A percentile compares a stretch with the other conserved stretches of the same genome.
phyloP scores from a whole-genome alignment of 2,888 invertebrate species.

The Acronicta psi region DNA sequence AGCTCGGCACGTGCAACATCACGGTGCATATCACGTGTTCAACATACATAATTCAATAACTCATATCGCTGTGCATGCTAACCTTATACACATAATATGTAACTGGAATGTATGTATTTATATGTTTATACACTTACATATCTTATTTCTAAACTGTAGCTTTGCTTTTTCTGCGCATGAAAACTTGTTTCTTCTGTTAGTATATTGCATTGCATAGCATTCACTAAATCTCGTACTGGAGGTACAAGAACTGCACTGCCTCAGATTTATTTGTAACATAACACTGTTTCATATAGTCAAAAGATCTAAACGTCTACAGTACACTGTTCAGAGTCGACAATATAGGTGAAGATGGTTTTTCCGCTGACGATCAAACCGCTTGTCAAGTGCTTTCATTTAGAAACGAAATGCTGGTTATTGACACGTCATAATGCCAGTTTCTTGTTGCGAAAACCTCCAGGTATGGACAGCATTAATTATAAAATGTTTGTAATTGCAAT shows the following conservation, averaged over 20 bases:
- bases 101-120: slow-evolving; percentile 40
- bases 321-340: not conserved
- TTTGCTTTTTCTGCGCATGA: slow-evolving; percentile 56
- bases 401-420: slow-evolving; percentile 65
- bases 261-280: slow-evolving; percentile 2
- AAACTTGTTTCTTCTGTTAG: slow-evolving; percentile 17
- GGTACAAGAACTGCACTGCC: slow-evolving; percentile 2
- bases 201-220: slow-evolving; percentile 14
- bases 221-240: slow-evolving; percentile 7
- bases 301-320: slow-evolving; percentile 2
- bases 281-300: slow-evolving; percentile 10
- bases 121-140: slow-evolving; percentile 36
- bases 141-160: slow-evolving; percentile 41
- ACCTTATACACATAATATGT: slow-evolving; percentile 44
- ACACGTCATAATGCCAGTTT: slow-evolving; percentile 58
- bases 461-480: slow-evolving; percentile 64
- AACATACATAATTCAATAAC: slow-evolving; percentile 63
- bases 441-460: slow-evolving; percentile 63
- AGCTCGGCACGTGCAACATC: slow-evolving; percentile 68
- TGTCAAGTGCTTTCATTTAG: slow-evolving; percentile 76
- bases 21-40: slow-evolving; percentile 69
- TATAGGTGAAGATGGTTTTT: slow-evolving; percentile 38
- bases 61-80: slow-evolving; percentile 65
- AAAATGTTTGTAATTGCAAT: slow-evolving; percentile 69
- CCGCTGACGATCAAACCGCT: slow-evolving; percentile 56